Conservation (phyloP, 1,140 invertebrate genomes). For the Drosophila gunungcola region DNA sequence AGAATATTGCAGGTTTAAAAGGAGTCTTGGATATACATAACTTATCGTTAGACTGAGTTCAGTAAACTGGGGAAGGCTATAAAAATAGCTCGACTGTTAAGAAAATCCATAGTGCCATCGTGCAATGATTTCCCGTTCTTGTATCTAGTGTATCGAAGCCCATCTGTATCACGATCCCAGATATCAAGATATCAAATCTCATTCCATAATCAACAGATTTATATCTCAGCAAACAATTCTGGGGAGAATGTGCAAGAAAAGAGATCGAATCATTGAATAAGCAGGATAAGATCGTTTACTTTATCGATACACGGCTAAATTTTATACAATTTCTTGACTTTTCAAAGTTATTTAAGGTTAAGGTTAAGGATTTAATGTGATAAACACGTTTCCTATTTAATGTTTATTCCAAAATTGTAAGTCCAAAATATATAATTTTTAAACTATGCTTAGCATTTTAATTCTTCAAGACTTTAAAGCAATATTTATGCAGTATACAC, state of each 20-base stretch:
- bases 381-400: too few species aligned
- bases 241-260: slow-evolving; percentile 15
- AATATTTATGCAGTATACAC: too few species aligned
- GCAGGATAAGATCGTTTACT: background rate
- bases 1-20: background rate
- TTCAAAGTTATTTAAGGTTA: too few species aligned
- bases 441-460: too few species aligned
- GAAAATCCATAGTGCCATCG: too few species aligned
- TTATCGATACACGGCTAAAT: too few species aligned
- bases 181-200: slow-evolving; percentile 32
- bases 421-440: too few species aligned
- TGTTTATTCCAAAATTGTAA: too few species aligned
- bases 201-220: slow-evolving; percentile 2
- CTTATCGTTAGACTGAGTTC: background rate
- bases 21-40: background rate
- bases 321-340: too few species aligned
- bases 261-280: slow-evolving; percentile 9
- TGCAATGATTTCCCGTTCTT: background rate
- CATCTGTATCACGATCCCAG: slow-evolving; percentile 23
- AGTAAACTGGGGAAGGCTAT: background rate
- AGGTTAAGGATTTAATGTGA: too few species aligned
- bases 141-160: background rate
- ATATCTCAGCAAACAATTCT: slow-evolving; percentile 20
- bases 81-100: background rate
- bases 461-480: too few species aligned